phyloP scores from a whole-genome alignment of 2,888 invertebrate species.

The Sepiola atlantica region DNA sequence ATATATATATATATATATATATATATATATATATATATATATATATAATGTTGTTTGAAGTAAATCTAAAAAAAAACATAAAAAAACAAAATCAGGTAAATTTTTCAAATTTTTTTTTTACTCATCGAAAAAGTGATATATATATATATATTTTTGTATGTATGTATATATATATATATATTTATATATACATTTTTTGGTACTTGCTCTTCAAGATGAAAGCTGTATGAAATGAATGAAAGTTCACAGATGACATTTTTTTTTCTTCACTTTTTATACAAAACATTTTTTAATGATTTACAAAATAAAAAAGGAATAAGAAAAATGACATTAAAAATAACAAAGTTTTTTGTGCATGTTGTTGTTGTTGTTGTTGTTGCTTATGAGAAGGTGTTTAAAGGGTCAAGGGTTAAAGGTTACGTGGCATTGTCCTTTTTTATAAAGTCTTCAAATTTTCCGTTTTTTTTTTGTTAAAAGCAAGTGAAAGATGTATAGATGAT shows the following conservation, averaged over 20 bases:
- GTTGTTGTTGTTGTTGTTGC: neutral
- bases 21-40: neutral
- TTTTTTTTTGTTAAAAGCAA: neutral
- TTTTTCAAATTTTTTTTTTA: constrained; percentile 32
- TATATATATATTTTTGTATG: too few species aligned
- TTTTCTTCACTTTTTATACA: neutral
- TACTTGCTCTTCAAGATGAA: constrained; percentile 32
- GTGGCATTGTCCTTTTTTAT: neutral
- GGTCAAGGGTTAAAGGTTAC: neutral
- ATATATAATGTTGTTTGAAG: neutral
- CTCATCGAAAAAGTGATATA: too few species aligned
- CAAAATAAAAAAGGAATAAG: neutral
- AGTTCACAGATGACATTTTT: constrained; percentile 24
- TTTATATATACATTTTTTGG: neutral
- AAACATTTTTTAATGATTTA: neutral
- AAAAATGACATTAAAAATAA: constrained; percentile 10
- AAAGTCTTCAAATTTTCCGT: neutral
- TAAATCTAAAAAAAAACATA: too few species aligned
- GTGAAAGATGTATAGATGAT: constrained; percentile 3
- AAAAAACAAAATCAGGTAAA: neutral
- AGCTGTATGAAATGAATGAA: constrained; percentile 32
- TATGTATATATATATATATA: neutral
- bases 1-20: neutral
- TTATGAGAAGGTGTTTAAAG: neutral
- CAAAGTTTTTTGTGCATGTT: constrained; percentile 20